Base-by-base conservation (phyloP, 2,113 vertebrate genomes). In the Aplodontia rufa region DNA sequence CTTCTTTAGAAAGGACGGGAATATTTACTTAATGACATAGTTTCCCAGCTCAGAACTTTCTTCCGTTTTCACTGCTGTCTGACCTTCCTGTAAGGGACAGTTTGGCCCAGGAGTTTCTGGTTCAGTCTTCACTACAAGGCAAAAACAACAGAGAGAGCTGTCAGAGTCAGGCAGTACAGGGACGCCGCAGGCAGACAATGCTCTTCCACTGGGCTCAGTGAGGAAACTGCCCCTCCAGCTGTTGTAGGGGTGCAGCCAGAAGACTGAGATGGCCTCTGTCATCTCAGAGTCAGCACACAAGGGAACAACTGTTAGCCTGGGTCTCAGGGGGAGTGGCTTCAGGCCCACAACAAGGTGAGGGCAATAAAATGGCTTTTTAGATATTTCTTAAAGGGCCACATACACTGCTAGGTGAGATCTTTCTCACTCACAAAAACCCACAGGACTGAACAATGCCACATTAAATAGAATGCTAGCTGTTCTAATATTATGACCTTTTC, bases 71-170 rank as follows among this genome's bases (percentile, higher is more conserved):
- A 99, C 99, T 49, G 98, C 97, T 93, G 99, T 96, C 93, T 98
- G 98, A 75, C 72, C 81, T 89, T 99, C 98, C 84, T 98, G 98
- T 64, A 98, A 96, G 14, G 98, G 96, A 97, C 98, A 98, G 88
- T 85, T 98, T 0, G 98, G 97, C 88, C 93, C 98, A 35, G 97
- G 76, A 82, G 98, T 97, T 92, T 99, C 99, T 68, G 99, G 99
- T 98, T 99, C 99, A 11, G 99, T 99, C 98, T 99, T 99, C 97
- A 99, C 99, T 99, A 98, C 85, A 98, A 97, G 98, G 97, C 97
- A 97, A 98, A 42, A 96, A 20, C 94, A 82, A 98, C 91, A 90
- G 64, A 95, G 55, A 91, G 74, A 37, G 28, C 35, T 37, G 78
- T 96, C 28, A 96, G 81, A 58, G 66, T 3, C 40, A 14, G 37